Percentiles rank a stretch among this genome's conserved stretches.
Evolutionary conservation across 2,113 vertebrate species (phyloP).

Genomic region (Reinhardtius hippoglossoides): DNA sequence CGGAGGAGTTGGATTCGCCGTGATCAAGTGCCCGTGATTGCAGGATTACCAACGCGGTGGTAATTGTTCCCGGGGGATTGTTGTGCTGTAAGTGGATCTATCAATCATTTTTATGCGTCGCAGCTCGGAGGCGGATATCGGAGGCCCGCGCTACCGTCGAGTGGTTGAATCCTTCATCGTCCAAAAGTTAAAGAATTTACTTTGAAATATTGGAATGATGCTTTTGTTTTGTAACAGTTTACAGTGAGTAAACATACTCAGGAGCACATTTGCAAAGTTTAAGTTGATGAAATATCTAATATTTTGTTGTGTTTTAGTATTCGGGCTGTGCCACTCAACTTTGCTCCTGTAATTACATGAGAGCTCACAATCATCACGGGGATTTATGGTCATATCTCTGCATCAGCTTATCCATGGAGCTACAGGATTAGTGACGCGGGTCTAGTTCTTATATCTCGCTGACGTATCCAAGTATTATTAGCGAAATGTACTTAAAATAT

Average conservation of each 20-base stretch:
- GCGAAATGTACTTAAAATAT: no score
- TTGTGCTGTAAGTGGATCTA: constrained; percentile 71
- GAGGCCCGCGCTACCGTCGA: constrained; percentile 32
- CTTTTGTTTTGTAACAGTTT: no score
- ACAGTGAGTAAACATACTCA: no score
- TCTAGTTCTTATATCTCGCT: no score
- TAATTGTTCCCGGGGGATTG: constrained; percentile 72
- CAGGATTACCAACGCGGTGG: constrained; percentile 61
- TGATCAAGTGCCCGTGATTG: constrained; percentile 60
- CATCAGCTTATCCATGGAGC: not conserved
- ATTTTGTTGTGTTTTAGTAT: not conserved
- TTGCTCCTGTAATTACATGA: not conserved
- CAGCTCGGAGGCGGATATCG: constrained; percentile 28
- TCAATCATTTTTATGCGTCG: constrained; percentile 65
- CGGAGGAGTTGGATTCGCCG: constrained; percentile 45
- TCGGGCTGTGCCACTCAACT: not conserved
- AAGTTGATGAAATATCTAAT: not conserved
- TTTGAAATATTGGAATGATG: no score
- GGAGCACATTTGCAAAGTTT: no score
- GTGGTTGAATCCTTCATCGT: constrained; percentile 41
- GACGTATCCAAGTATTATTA: not conserved
- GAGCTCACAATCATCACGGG: not conserved
- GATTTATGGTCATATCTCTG: constrained; percentile 19
- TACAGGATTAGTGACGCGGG: no score
- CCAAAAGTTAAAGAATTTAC: not conserved